Evolutionary conservation across 1,140 invertebrate species (phyloP).

Genomic region (Lycorma delicatula): DNA sequence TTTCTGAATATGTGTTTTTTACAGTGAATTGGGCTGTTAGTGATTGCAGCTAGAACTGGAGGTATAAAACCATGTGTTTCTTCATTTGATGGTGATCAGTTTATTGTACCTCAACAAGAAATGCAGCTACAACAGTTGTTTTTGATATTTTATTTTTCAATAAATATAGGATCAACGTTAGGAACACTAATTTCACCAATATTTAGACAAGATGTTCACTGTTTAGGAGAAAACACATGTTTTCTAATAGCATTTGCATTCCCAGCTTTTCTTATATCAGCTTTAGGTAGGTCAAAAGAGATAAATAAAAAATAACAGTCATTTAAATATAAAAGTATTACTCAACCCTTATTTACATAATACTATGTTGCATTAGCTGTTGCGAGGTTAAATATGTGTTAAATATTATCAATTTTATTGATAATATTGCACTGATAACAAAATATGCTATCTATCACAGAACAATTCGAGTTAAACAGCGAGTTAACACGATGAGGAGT

Average conservation of each 20-base stretch:
- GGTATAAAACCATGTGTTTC: constrained; percentile 97
- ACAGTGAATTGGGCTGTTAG: constrained; percentile 61
- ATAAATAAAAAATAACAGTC: too few species aligned
- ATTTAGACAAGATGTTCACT: constrained; percentile 68
- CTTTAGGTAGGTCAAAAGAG: constrained; percentile 64
- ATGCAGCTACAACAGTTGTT: constrained; percentile 75
- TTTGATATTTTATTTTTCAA: constrained; percentile 88
- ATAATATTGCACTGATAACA: too few species aligned
- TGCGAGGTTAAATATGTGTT: too few species aligned
- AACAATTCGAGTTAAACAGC: too few species aligned
- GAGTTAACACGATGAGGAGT: too few species aligned
- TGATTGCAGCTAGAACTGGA: constrained; percentile 87
- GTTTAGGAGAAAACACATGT: constrained; percentile 72
- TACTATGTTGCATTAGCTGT: too few species aligned
- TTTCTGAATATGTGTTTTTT: too few species aligned
- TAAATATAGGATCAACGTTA: constrained; percentile 84
- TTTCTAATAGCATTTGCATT: constrained; percentile 88
- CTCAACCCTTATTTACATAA: too few species aligned
- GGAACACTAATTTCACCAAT: constrained; percentile 85
- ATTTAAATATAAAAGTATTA: too few species aligned
- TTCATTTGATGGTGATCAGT: constrained; percentile 97
- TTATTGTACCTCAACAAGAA: constrained; percentile 66
- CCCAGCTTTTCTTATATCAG: constrained; percentile 74
- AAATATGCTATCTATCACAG: too few species aligned
- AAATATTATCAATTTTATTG: too few species aligned